These are phyloP conservation scores for Acyrthosiphon pisum DNA, from an alignment of 1,140 invertebrate species.

Conservation along the genomic window DNA sequence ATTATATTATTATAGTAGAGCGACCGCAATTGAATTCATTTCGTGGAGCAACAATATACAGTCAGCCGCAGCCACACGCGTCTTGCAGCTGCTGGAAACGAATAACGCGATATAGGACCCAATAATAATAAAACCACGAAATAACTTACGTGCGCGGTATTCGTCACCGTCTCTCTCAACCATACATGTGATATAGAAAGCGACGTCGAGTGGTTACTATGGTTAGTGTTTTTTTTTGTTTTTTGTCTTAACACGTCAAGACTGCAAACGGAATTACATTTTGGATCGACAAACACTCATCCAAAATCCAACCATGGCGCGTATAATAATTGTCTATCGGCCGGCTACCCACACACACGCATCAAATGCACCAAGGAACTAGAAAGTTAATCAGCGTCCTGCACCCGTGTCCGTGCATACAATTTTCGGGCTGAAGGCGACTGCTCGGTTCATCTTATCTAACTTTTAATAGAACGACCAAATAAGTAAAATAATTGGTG, in stretches of 20 bases:
- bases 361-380: not conserved
- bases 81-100: not conserved
- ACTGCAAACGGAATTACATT: not conserved
- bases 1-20: not conserved
- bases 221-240: not conserved
- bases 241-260: not conserved
- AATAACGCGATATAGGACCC: not conserved
- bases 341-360: not conserved
- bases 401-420: not conserved
- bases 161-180: not conserved
- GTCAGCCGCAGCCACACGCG: not conserved
- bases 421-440: not conserved
- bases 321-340: not conserved
- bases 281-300: not conserved
- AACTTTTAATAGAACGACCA: no score
- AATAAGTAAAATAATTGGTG: not conserved
- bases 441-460: no score
- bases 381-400: not conserved
- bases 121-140: not conserved
- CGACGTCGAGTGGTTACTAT: not conserved
- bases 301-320: not conserved
- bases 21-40: not conserved
- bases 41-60: not conserved
- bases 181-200: not conserved
- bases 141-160: not conserved